These are phyloP conservation scores for Bucco capensis DNA, from an alignment of 2,113 vertebrate genomes.

Conservation along the genomic window DNA sequence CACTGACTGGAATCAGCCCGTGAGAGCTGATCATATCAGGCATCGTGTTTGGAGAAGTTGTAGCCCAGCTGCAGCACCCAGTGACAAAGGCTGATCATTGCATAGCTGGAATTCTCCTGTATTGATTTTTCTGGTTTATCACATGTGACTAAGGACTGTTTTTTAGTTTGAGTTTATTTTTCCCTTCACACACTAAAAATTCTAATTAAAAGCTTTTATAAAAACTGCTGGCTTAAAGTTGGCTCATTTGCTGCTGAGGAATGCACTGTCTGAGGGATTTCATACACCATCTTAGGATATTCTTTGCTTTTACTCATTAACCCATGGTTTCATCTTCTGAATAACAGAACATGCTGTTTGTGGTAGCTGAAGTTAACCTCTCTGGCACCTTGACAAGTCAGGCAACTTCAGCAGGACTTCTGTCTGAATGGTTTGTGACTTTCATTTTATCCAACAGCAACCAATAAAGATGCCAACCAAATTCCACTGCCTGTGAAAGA, in stretches of 20 bases:
- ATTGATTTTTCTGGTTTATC: not conserved
- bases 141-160: rapidly evolving
- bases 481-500: not conserved
- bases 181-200: not conserved
- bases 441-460: not conserved
- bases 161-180: not conserved
- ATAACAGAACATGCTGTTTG: not conserved
- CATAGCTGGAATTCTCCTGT: not conserved
- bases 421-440: not conserved
- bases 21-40: not conserved
- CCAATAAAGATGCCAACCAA: not conserved
- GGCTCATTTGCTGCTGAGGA: not conserved
- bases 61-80: not conserved
- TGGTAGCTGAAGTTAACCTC: not conserved
- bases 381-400: not conserved
- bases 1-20: rapidly evolving
- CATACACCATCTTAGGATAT: not conserved
- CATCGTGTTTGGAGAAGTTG: rapidly evolving
- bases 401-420: not conserved
- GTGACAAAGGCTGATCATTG: not conserved
- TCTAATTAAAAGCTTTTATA: not conserved
- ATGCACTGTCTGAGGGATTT: not conserved
- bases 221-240: not conserved
- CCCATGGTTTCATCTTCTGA: not conserved
- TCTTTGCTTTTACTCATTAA: not conserved